These are phyloP conservation scores for Salarias fasciatus DNA, from an alignment of 2,797 vertebrate genomes.

Conservation along the genomic window DNA sequence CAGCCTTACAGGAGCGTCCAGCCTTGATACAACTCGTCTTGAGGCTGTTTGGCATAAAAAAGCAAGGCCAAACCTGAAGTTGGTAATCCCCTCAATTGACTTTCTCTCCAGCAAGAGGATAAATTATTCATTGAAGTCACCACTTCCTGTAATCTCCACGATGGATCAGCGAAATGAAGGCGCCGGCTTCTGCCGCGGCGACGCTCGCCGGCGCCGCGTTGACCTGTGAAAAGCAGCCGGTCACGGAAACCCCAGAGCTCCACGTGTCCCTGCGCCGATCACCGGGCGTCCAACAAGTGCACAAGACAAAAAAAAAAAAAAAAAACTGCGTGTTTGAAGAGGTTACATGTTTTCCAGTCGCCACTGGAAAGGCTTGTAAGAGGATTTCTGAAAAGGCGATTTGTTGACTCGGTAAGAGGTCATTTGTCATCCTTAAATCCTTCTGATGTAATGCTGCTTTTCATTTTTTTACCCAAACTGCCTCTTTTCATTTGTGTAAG, in stretches of 20 bases:
- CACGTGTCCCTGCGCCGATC: no score
- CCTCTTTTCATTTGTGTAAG: constrained; percentile 23
- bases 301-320: constrained; percentile 5
- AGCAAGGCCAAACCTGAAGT: no score
- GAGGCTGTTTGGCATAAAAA: no score
- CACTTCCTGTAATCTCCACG: background rate
- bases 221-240: constrained; percentile 37
- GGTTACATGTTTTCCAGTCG: constrained; percentile 12
- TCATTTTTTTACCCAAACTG: constrained; percentile 54
- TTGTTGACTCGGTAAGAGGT: constrained; percentile 69
- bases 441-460: constrained; percentile 70
- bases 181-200: no score
- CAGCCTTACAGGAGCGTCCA: no score
- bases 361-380: constrained; percentile 47
- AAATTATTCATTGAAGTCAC: background rate
- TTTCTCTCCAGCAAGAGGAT: background rate
- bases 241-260: background rate
- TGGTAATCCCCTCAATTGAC: background rate
- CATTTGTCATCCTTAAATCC: constrained; percentile 68
- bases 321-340: constrained; percentile 8
- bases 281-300: no score
- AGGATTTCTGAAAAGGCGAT: constrained; percentile 70
- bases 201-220: no score
- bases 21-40: no score
- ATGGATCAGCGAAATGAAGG: no score